Evolutionary conservation across 2,888 invertebrate species (phyloP).

Genomic region (Aphodius sticticus): DNA sequence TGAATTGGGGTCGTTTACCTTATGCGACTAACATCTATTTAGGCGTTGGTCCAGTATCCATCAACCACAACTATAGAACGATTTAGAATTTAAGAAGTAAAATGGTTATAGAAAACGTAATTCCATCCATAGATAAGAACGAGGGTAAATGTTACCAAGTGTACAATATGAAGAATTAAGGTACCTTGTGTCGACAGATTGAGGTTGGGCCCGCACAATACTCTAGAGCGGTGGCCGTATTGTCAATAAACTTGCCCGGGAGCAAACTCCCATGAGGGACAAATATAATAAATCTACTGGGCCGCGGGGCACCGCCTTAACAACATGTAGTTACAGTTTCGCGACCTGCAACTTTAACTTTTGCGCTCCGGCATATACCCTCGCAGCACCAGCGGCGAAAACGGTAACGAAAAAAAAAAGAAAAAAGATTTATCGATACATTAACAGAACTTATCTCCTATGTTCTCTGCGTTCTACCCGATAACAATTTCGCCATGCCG

Average conservation of each 20-base stretch:
- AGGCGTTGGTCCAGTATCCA: too few relatives aligned
- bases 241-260: conserved; percentile 35
- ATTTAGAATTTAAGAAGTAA: background rate
- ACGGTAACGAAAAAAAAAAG: background rate
- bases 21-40: too few relatives aligned
- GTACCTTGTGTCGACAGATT: conserved; percentile 35
- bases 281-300: conserved; percentile 45
- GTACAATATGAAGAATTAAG: conserved; percentile 33
- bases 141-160: conserved; percentile 26
- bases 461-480: conserved; percentile 9
- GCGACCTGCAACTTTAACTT: conserved; percentile 31
- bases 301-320: conserved; percentile 39
- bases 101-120: background rate
- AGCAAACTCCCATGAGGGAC: conserved; percentile 35
- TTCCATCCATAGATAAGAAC: background rate
- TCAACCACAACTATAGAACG: too few relatives aligned
- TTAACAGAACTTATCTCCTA: conserved; percentile 17
- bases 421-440: conserved; percentile 26
- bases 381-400: background rate
- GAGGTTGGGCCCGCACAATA: conserved; percentile 31
- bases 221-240: conserved; percentile 14
- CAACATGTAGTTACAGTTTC: conserved; percentile 41
- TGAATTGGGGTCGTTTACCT: too few relatives aligned
- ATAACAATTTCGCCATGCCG: background rate
- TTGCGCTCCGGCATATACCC: conserved; percentile 4